phyloP scores from a whole-genome alignment of 2,888 invertebrate species.

The Drosophila algonquin region DNA sequence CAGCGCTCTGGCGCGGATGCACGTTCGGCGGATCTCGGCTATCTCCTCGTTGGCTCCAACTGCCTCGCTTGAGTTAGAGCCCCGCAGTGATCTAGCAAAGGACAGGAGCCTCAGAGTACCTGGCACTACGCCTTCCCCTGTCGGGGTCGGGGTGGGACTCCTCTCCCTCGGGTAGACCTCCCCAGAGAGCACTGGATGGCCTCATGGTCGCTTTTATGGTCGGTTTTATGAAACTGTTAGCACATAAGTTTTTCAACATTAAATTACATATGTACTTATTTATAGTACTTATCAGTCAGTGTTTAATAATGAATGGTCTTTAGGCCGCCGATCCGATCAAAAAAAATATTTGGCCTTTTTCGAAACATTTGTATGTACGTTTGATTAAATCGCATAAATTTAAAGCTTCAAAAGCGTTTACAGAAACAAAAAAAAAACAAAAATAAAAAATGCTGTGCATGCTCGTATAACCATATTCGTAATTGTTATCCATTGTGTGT shows the following conservation, averaged over 20 bases:
- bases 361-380: constrained; percentile 67
- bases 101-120: no score
- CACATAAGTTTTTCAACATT: constrained; percentile 53
- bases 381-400: constrained; percentile 72
- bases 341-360: constrained; percentile 70
- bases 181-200: no score
- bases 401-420: constrained; percentile 73
- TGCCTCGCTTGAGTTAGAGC: no score
- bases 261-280: constrained; percentile 40
- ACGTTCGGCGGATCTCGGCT: no score
- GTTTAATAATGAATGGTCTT: constrained; percentile 20
- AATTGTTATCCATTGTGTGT: constrained; percentile 59
- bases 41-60: no score
- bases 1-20: no score
- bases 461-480: constrained; percentile 51
- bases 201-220: no score
- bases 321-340: constrained; percentile 61
- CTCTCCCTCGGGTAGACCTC: no score
- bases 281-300: constrained; percentile 50
- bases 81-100: no score
- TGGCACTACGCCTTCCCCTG: no score
- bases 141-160: no score
- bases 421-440: constrained; percentile 30
- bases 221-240: constrained; percentile 63
- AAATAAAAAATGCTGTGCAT: constrained; percentile 52